Base-by-base conservation (phyloP, 1,140 invertebrate genomes). In the Aplysia californica region DNA sequence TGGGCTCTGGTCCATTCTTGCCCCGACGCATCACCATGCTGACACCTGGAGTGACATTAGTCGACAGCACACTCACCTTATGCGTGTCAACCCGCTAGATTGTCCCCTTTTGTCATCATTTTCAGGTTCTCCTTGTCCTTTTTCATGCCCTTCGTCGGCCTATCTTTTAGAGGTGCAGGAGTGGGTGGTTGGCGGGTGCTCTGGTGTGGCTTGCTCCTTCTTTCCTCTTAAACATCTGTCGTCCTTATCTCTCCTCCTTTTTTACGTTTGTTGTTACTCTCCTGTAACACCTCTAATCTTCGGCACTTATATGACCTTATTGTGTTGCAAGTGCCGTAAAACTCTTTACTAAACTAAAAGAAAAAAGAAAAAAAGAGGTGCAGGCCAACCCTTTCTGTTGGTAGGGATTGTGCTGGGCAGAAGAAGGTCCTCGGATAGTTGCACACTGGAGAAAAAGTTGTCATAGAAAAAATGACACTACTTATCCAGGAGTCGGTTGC, bases 371-470 rank as follows among this genome's bases (percentile, higher is more conserved):
- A n/a, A n/a, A n/a, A n/a, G n/a, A n/a, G n/a, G n/a, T 50, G 44
- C 44, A 15, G 44, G 44, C 44, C 44, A 50, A n/a, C n/a, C n/a
- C n/a, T 50, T 10, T 50, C 44, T 50, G 44, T n/a, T 10, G n/a
- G 10, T 50, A 15, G 44, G 44, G 10, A 10, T 50, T 50, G 44
- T 50, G 44, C 10, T 50, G n/a, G 44, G 44, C 44, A 50, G 10
- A n/a, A 50, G 44, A 15, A 50, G 44, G 44, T 50, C 44, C n/a
- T n/a, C n/a, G 44, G 44, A 10, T 15, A 50, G 44, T 10, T 10
- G 10, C 10, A 50, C 44, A 15, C 10, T 15, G 44, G 3, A 55
- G 69, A 71, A 71, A 55, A 71, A 71, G 36, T 71, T 58, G n/a
- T 71, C 69, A n/a, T 29, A 23, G 50, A 29, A 71, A 33, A 56